A percentile compares a stretch with the other conserved stretches of the same genome.
Evolutionary conservation across 2,113 vertebrate species (phyloP).

Genomic region (Synchiropus splendidus): DNA sequence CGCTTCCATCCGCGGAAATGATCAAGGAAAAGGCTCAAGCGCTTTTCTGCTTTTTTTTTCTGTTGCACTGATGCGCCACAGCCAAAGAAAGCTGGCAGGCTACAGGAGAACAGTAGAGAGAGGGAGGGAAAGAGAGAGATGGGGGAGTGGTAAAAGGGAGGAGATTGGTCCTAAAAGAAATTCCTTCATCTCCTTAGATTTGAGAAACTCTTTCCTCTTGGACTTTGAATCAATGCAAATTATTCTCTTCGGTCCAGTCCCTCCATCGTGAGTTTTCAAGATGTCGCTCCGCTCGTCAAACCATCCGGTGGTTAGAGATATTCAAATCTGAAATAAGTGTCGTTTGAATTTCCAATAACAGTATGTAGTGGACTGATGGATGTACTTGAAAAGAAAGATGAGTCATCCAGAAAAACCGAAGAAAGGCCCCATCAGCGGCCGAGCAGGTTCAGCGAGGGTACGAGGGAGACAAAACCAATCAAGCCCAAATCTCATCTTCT

Average conservation of each 20-base stretch:
- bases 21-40: constrained; percentile 7
- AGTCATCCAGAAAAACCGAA: constrained; percentile 2
- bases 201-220: constrained; percentile 1
- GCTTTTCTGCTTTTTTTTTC: constrained; percentile 22
- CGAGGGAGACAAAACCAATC: constrained; percentile 37
- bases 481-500: constrained; percentile 50
- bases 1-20: constrained; percentile 32
- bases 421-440: constrained; percentile 2
- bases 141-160: constrained; percentile 33
- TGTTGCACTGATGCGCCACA: constrained; percentile 33
- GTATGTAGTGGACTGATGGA: no score
- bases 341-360: no score
- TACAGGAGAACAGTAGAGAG: constrained; percentile 33
- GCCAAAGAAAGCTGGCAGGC: constrained; percentile 27
- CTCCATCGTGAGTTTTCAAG: no score
- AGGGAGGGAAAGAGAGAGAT: constrained; percentile 34
- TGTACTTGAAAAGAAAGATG: not conserved
- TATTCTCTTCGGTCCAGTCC: no score
- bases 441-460: constrained; percentile 11
- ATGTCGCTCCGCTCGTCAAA: no score
- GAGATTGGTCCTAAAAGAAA: constrained; percentile 37
- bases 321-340: no score
- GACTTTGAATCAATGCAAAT: constrained; percentile 2
- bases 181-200: constrained; percentile 26
- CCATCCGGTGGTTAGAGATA: no score